These are phyloP conservation scores for Nesogale talazaci DNA, from an alignment of 2,113 vertebrate species.

Conservation along the genomic window DNA sequence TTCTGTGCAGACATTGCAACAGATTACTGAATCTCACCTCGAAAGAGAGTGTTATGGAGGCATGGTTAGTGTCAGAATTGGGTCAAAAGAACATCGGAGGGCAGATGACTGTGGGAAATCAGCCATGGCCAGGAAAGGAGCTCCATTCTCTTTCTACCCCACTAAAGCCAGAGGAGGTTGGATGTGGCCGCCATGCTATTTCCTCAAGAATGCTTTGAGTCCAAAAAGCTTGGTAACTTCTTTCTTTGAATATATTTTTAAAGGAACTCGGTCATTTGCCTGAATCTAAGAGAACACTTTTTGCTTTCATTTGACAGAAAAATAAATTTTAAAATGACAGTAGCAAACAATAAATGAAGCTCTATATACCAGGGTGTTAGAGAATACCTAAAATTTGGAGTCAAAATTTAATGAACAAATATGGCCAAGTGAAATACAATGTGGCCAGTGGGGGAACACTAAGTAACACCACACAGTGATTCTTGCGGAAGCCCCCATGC, in stretches of 20 bases:
- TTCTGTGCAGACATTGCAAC: too few relatives aligned
- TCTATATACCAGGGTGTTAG: background rate
- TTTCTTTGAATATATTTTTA: background rate
- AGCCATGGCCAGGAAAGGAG: too few relatives aligned
- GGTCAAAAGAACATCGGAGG: too few relatives aligned
- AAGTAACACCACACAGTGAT: background rate
- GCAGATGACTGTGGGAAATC: too few relatives aligned
- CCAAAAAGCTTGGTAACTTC: background rate
- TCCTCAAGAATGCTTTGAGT: too few relatives aligned
- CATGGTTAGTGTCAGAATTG: too few relatives aligned
- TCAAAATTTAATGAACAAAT: background rate
- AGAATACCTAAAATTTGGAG: background rate
- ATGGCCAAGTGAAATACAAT: background rate
- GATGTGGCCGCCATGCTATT: too few relatives aligned
- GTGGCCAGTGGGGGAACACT: background rate
- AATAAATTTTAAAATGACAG: conserved; percentile 34
- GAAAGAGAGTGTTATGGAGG: too few relatives aligned
- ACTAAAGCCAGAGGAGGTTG: too few relatives aligned
- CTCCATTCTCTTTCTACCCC: too few relatives aligned
- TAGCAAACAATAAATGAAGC: background rate
- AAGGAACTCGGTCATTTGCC: background rate
- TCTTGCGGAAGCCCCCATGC: background rate
- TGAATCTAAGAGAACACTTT: background rate
- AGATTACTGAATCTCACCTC: too few relatives aligned
- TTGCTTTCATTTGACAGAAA: background rate